Evolutionary conservation across 2,113 vertebrate genomes (phyloP), one percentile per base, ranked within the genome.

Genomic region (Chaenogobius annularis): DNA sequence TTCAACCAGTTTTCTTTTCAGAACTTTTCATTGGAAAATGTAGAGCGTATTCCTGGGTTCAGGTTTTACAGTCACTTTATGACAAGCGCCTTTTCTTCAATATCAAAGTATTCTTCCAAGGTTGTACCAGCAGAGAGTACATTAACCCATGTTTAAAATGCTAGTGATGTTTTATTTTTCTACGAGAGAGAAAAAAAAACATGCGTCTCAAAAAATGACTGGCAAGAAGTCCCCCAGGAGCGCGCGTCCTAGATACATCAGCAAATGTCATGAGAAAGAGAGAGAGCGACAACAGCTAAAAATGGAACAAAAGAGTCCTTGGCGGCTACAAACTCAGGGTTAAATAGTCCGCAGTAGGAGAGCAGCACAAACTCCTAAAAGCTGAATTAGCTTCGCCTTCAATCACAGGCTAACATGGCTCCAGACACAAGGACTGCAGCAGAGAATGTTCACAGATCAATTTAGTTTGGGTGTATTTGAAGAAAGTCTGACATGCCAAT

Each of bases 331-430:
- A 48, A 82, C 85, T 87, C 78, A 70, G 83, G 83, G 80, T 85
- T 87, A 87, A 87, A 86, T 83, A 85, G 76, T 84, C 77, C 77
- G 84, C 81, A 73, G 84, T 23, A 77, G 74, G 69, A 83, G 73
- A 80, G 70, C 65, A 81, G 83, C 83, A 84, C 72, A 86, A 89
- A 86, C 88, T 83, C 80, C 84, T 79, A 76, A 85, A 86, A 89
- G 86, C 89, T 89, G 86, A 90, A 89, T 91, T 92, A 92, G 87
- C 86, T 89, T 91, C 91, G 83, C 88, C 83, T 88, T 89, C 88
- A 82, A 89, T 93, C 88, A 86, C 65, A 68, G 69, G 54, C 43
- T 40, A 68, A 82, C 59, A 10, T 17, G 31, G 79, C 61, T 70
- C 19, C 79, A 64, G 37, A 74, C 78, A 78, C 79, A 68, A 40